Conservation (phyloP, 2,113 vertebrate species). For the Bettongia penicillata region DNA sequence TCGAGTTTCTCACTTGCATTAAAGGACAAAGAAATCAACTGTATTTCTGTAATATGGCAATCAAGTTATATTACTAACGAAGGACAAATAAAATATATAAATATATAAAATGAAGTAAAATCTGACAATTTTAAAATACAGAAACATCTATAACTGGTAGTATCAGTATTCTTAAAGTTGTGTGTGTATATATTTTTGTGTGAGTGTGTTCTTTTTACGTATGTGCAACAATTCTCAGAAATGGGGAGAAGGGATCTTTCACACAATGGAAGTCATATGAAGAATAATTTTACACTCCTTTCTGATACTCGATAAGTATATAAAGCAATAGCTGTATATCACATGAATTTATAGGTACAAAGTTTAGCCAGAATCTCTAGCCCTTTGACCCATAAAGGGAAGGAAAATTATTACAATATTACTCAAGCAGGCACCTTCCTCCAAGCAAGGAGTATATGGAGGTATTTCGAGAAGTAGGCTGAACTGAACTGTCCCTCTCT, state of each 20-base stretch:
- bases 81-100: background rate
- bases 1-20: background rate
- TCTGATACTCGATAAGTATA: background rate
- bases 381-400: background rate
- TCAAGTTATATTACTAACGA: background rate
- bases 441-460: background rate
- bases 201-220: background rate
- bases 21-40: background rate
- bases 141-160: background rate
- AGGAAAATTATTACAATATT: background rate
- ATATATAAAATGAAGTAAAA: background rate
- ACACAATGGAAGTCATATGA: background rate
- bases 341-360: background rate
- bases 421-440: background rate
- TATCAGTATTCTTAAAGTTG: background rate
- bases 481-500: background rate
- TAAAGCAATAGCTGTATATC: background rate
- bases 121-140: background rate
- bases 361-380: background rate
- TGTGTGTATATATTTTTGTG: background rate
- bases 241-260: background rate
- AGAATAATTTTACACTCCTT: background rate
- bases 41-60: too few relatives aligned
- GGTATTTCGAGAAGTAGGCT: background rate
- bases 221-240: too few relatives aligned